phyloP scores from a whole-genome alignment of 2,113 vertebrate genomes.

The Amia ocellicauda region DNA sequence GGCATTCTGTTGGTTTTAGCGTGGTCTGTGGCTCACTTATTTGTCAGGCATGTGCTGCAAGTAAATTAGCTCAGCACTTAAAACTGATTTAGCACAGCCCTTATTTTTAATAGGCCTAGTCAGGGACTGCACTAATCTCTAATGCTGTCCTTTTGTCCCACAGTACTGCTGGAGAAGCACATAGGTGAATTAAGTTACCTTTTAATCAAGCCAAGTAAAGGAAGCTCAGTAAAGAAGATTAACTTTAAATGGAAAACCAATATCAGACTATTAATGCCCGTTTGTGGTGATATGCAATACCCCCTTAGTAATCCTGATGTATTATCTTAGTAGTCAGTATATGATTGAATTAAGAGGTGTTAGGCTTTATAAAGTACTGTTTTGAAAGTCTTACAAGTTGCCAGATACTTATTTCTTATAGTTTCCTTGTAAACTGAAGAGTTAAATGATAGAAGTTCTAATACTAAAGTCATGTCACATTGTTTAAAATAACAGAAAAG shows the following conservation, averaged over 20 bases:
- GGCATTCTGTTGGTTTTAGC: neutral
- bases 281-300: no score
- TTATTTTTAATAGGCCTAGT: slow-evolving; percentile 1
- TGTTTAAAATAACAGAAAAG: no score
- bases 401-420: no score
- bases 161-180: neutral
- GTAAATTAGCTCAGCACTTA: neutral
- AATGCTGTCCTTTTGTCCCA: slow-evolving; percentile 12
- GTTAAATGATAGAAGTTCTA: no score
- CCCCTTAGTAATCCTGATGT: no score
- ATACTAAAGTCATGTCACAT: no score
- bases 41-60: neutral
- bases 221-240: slow-evolving; percentile 7
- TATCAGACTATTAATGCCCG: slow-evolving; percentile 22
- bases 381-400: no score
- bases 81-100: slow-evolving; percentile 1
- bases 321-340: no score
- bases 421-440: no score
- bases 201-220: slow-evolving; percentile 20
- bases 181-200: slow-evolving; percentile 1
- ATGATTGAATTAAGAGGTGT: no score
- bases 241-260: slow-evolving; percentile 30
- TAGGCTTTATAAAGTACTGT: no score
- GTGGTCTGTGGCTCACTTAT: neutral
- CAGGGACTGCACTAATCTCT: slow-evolving; percentile 2